A percentile compares a stretch with the other conserved stretches of the same genome.
Evolutionary conservation across 1,140 invertebrate species (phyloP).

Genomic region (Adoxophyes honmai): DNA sequence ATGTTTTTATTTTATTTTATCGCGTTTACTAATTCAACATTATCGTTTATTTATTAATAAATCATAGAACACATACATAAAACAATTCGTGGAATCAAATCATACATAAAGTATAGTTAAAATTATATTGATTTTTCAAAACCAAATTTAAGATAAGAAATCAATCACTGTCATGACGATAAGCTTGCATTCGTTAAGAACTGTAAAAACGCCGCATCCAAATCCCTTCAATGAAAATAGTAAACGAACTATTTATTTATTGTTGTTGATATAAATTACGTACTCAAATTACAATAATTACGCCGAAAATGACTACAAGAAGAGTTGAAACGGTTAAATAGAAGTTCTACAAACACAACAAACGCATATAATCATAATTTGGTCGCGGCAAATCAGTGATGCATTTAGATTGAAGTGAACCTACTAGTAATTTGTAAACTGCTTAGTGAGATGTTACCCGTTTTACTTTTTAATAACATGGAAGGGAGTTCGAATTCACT

Average conservation of each 20-base stretch:
- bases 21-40: too few relatives aligned
- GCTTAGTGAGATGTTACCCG: conserved; percentile 57
- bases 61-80: too few relatives aligned
- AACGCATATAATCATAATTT: conserved; percentile 33
- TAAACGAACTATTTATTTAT: conserved; percentile 27
- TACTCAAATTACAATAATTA: conserved; percentile 19
- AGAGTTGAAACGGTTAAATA: conserved; percentile 35
- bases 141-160: too few relatives aligned
- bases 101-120: too few relatives aligned
- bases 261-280: conserved; percentile 32
- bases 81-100: too few relatives aligned
- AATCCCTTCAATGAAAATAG: conserved; percentile 4
- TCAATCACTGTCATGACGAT: too few relatives aligned
- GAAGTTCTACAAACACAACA: conserved; percentile 43
- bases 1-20: too few relatives aligned
- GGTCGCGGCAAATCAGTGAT: conserved; percentile 42
- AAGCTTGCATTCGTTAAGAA: too few relatives aligned
- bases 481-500: conserved; percentile 51
- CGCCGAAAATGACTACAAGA: conserved; percentile 44
- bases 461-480: conserved; percentile 64
- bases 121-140: too few relatives aligned
- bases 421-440: conserved; percentile 36
- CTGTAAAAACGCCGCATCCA: neutral
- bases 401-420: conserved; percentile 57
- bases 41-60: too few relatives aligned